A percentile compares a stretch with the other conserved stretches of the same genome.
Evolutionary conservation across 2,888 invertebrate genomes (phyloP).

Genomic region (Axea sp.): DNA sequence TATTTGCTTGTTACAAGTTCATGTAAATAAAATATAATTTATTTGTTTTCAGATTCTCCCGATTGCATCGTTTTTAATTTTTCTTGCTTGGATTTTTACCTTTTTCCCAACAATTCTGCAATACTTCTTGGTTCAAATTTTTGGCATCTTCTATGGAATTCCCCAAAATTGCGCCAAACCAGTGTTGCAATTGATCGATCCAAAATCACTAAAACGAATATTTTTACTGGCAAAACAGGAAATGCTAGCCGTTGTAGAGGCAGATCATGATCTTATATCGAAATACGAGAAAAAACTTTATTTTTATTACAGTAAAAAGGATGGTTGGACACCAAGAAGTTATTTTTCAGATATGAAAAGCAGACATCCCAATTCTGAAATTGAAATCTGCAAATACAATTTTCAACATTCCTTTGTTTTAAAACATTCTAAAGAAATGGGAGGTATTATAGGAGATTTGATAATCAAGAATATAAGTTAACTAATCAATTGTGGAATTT

Average conservation of each 20-base stretch:
- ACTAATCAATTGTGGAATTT: too few species aligned
- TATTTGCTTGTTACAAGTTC: too few species aligned
- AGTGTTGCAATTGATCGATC: constrained; percentile 82
- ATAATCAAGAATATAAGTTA: constrained; percentile 58
- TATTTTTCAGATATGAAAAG: constrained; percentile 85
- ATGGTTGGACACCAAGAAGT: constrained; percentile 90
- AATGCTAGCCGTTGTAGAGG: constrained; percentile 86
- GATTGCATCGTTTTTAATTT: constrained; percentile 79
- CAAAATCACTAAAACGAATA: constrained; percentile 83
- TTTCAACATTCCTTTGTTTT: constrained; percentile 91
- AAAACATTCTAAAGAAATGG: constrained; percentile 82
- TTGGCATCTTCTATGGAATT: constrained; percentile 81
- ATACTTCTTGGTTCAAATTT: constrained; percentile 81
- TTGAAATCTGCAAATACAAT: constrained; percentile 82
- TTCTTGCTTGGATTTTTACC: constrained; percentile 80
- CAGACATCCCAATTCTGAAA: constrained; percentile 83
- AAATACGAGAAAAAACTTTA: constrained; percentile 84
- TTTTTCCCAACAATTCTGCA: constrained; percentile 82
- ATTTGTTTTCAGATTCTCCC: constrained; percentile 77
- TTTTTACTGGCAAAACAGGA: constrained; percentile 88
- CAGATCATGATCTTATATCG: constrained; percentile 84
- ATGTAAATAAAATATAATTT: too few species aligned
- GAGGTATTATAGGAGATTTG: constrained; percentile 71
- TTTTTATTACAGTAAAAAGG: constrained; percentile 89
- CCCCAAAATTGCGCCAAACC: constrained; percentile 79